phyloP scores from a whole-genome alignment of 2,113 vertebrate species.

The Mionectes macconnelli region DNA sequence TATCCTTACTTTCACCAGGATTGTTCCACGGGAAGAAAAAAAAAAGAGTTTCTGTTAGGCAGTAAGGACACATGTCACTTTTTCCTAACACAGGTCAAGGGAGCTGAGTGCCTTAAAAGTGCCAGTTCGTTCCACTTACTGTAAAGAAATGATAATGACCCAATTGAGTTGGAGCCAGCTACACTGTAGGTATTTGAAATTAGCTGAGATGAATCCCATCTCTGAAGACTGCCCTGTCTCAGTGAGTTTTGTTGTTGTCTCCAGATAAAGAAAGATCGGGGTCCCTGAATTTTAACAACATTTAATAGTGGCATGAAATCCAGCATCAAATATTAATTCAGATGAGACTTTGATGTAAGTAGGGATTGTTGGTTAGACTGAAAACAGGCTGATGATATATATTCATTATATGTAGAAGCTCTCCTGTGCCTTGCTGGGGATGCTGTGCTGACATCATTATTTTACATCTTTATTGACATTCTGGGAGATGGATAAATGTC shows the following conservation, averaged over 20 bases:
- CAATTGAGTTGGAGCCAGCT: neutral
- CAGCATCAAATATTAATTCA: constrained; percentile 26
- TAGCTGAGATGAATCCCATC: neutral
- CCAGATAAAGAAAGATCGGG: neutral
- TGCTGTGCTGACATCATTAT: neutral
- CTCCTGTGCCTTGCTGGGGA: constrained; percentile 10
- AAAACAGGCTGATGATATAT: constrained; percentile 12
- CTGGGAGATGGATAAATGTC: neutral
- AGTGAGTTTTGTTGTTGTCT: neutral
- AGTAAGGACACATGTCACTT: neutral
- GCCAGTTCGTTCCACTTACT: neutral
- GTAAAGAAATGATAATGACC: neutral
- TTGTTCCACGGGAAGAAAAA: neutral
- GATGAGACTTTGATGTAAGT: constrained; percentile 26
- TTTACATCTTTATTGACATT: constrained; percentile 11
- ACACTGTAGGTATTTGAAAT: neutral
- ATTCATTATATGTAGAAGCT: constrained; percentile 16
- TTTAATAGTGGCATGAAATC: neutral
- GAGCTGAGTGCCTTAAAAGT: neutral
- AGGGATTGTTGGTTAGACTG: neutral
- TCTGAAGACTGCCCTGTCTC: neutral
- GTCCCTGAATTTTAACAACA: neutral
- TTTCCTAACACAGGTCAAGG: neutral
- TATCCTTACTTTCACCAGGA: neutral
- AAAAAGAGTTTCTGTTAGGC: neutral